These are phyloP conservation scores for Ardeotis arabs DNA, from an alignment of 2,113 vertebrate species.

Conservation along the genomic window DNA sequence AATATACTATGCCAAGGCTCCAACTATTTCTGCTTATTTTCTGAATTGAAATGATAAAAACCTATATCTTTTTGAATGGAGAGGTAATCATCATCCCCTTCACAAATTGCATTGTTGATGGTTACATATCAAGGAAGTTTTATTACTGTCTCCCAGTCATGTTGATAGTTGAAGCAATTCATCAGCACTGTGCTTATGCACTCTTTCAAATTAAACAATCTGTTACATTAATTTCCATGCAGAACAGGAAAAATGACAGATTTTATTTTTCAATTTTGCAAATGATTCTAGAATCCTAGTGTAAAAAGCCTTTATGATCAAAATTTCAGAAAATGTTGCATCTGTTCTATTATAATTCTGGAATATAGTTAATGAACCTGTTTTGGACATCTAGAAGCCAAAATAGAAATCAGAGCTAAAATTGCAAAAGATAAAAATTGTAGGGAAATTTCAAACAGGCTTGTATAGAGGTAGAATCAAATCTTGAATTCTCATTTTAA, in stretches of 20 bases:
- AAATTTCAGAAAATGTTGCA: background rate
- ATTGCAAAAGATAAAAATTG: background rate
- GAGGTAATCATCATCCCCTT: no score
- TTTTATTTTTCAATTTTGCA: slow-evolving; percentile 46
- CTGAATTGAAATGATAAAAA: background rate
- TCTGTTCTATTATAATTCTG: background rate
- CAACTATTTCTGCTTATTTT: background rate
- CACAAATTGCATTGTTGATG: slow-evolving; percentile 34
- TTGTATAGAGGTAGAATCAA: background rate
- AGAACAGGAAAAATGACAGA: slow-evolving; percentile 40
- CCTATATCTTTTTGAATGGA: background rate
- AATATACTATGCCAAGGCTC: background rate
- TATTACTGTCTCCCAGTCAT: slow-evolving; percentile 38
- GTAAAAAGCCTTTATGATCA: slow-evolving; percentile 10
- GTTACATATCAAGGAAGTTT: slow-evolving; percentile 48
- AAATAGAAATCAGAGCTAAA: background rate
- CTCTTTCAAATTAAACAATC: slow-evolving; percentile 57
- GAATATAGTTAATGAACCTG: background rate
- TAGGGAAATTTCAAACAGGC: background rate
- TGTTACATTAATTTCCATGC: slow-evolving; percentile 54
- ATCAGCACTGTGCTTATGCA: background rate
- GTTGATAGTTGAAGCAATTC: slow-evolving; percentile 47
- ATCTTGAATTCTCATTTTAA: background rate
- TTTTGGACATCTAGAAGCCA: background rate
- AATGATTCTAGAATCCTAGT: slow-evolving; percentile 24